Base-by-base conservation (phyloP, 2,888 invertebrate genomes). In the Drosophila macrothrix region DNA sequence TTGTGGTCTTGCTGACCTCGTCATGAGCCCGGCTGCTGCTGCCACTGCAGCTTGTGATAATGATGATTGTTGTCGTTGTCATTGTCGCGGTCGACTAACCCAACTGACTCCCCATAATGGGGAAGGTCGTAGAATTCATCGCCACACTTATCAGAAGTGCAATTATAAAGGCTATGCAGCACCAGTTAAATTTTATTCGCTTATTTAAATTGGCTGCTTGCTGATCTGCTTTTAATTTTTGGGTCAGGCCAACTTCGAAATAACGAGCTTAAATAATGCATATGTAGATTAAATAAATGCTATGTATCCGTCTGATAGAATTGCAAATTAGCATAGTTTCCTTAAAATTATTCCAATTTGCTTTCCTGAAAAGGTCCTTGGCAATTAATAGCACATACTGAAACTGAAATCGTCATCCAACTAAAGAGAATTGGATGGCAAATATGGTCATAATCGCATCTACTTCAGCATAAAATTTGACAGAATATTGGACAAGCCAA, bases 141-240 rank as follows among this genome's bases (percentile, higher is more conserved):
- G 46, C 22, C 22, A 16, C 71, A 54, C 82, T 86, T 84, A 88
- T 88, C 87, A 82, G 68, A 80, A 84, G 86, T 85, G 87, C 85
- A 85, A 88, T 88, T 85, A 85, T 73, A 76, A 67, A 53, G 67
- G 71, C 66, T 66, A 61, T 60, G 62, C 39, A 64, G 55, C 39
- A 46, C 43, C 29, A 19, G 55, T 50, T 62, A 72, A 65, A 72
- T 74, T 70, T 41, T 71, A 69, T 73, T 61, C 61, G 31, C 60
- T 49, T n/a, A 52, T 72, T 43, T 64, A 35, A 60, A 65, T 61
- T 62, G 46, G 31, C 31, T 35, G 63, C 35, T 58, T 62, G 28
- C 49, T 60, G 41, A 31, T 54, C n/a, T 59, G 35, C 19, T 28
- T 35, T 41, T 50, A 14, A 25, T 66, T 43, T 58, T 66, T 25